Conservation (phyloP, 2,113 vertebrate species). For the Willisornis vidua region DNA sequence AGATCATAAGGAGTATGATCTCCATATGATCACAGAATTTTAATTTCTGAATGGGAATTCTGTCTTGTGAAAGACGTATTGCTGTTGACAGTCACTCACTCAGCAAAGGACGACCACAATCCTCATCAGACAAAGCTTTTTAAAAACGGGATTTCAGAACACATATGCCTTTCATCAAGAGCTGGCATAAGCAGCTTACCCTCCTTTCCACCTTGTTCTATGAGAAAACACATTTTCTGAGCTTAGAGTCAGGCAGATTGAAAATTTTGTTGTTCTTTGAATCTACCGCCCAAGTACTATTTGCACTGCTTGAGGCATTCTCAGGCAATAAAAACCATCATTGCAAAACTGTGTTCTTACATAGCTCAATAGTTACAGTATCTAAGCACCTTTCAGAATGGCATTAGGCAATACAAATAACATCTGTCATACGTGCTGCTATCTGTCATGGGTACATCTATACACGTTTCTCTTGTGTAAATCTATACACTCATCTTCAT, state of each 20-base stretch:
- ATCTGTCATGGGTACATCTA: conserved; percentile 4
- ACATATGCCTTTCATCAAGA: neutral
- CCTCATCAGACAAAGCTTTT: neutral
- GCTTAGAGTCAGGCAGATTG: neutral
- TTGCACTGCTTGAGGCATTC: conserved; percentile 43
- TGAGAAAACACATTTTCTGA: conserved; percentile 13
- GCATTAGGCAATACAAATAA: conserved; percentile 41
- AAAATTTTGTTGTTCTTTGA: conserved; percentile 9
- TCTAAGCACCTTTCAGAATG: conserved; percentile 6
- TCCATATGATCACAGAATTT: neutral
- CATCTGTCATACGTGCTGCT: neutral
- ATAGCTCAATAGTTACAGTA: neutral
- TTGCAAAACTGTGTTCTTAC: conserved; percentile 34
- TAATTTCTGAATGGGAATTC: neutral
- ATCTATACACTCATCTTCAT: neutral
- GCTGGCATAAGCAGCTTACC: neutral
- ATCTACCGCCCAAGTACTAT: neutral
- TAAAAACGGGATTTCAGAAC: neutral
- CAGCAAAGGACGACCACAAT: neutral
- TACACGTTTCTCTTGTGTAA: neutral
- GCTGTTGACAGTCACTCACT: neutral
- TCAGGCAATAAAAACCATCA: conserved; percentile 14
- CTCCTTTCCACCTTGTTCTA: neutral
- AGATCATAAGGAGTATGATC: neutral
- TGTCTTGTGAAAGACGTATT: neutral